Evolutionary conservation across 2,113 vertebrate genomes (phyloP).

Genomic region (Pagrus major): DNA sequence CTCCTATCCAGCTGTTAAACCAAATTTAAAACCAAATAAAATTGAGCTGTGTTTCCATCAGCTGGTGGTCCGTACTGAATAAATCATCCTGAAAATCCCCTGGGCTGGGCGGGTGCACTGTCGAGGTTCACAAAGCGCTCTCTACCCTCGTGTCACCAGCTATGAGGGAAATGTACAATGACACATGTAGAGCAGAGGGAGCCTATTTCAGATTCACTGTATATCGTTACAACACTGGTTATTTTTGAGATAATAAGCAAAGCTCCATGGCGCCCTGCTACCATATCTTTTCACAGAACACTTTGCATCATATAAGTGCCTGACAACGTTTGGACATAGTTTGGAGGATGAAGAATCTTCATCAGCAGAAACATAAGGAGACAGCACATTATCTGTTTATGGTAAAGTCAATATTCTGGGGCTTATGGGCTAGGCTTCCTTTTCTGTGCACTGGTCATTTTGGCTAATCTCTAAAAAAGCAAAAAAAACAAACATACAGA

Average conservation of each 20-base stretch:
- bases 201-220: conserved; percentile 1
- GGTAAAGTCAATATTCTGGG: no score
- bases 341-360: background rate
- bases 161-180: conserved; percentile 26
- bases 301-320: background rate
- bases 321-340: background rate
- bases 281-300: background rate
- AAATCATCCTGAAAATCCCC: conserved; percentile 31
- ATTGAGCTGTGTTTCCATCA: conserved; percentile 24
- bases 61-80: background rate
- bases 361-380: background rate
- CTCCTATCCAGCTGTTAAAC: background rate
- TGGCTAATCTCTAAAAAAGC: no score
- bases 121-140: conserved; percentile 7
- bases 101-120: background rate
- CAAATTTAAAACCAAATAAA: conserved; percentile 15
- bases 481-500: no score
- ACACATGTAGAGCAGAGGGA: background rate
- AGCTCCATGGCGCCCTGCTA: background rate
- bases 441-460: no score
- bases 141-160: conserved; percentile 9
- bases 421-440: no score
- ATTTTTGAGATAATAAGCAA: conserved; percentile 6
- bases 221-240: background rate
- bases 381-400: background rate